These are phyloP conservation scores for Ooceraea biroi DNA, from an alignment of 1,140 invertebrate genomes.

Conservation along the genomic window DNA sequence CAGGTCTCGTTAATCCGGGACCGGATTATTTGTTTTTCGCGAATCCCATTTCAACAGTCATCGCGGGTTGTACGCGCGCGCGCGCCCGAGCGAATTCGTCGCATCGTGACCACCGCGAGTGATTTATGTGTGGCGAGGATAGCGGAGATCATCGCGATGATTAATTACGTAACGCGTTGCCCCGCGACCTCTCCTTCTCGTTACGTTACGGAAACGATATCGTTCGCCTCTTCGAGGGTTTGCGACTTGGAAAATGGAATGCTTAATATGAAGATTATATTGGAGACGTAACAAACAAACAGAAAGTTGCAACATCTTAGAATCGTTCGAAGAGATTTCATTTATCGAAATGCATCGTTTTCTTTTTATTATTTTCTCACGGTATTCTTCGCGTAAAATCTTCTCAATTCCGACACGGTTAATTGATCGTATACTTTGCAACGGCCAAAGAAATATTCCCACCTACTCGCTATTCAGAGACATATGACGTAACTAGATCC, in stretches of 20 bases:
- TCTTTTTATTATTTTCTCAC: no score
- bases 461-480: constrained; percentile 16
- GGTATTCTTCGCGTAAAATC: no score
- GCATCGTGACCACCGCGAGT: constrained; percentile 16
- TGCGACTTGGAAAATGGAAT: constrained; percentile 15
- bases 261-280: no score
- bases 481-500: constrained; percentile 32
- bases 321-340: no score
- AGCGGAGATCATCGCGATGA: constrained; percentile 49
- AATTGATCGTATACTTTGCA: background rate
- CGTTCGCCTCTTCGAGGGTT: background rate
- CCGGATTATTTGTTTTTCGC: constrained; percentile 73
- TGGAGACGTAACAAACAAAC: no score
- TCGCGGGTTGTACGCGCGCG: background rate
- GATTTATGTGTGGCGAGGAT: constrained; percentile 47
- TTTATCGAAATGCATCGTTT: no score
- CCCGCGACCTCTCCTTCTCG: constrained; percentile 26
- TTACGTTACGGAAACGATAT: constrained; percentile 20
- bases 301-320: no score
- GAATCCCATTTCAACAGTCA: constrained; percentile 70
- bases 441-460: background rate
- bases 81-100: constrained; percentile 34
- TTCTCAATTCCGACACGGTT: background rate
- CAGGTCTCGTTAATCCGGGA: constrained; percentile 79
- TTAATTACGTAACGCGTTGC: constrained; percentile 49